Conservation (phyloP, 2,888 invertebrate genomes). For the Sipha maydis region DNA sequence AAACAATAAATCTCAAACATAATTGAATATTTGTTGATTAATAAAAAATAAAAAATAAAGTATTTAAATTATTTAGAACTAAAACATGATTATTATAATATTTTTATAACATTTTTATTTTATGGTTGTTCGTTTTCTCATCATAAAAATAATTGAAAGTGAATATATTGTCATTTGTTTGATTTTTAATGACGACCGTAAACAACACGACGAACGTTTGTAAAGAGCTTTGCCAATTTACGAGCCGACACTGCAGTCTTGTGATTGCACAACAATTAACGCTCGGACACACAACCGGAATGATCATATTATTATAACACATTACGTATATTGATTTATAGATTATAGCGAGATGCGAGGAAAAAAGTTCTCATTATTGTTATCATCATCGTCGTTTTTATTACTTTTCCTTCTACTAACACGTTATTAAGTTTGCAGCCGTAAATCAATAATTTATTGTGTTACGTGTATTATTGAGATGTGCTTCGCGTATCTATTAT, state of each 20-base stretch:
- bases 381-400: neutral
- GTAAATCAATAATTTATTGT: conserved; percentile 30
- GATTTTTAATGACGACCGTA: neutral
- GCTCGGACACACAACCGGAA: neutral
- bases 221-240: neutral
- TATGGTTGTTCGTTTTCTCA: neutral
- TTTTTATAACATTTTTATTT: too few relatives aligned
- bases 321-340: conserved; percentile 37
- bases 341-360: conserved; percentile 7
- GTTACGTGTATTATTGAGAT: conserved; percentile 1
- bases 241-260: neutral
- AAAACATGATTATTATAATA: too few relatives aligned
- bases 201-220: neutral
- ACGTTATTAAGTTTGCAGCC: neutral
- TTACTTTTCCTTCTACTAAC: neutral
- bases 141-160: neutral
- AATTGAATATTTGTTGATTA: too few relatives aligned
- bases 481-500: neutral
- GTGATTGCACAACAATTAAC: conserved; percentile 39
- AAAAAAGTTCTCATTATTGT: conserved; percentile 31
- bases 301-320: conserved; percentile 17
- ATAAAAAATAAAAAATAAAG: too few relatives aligned
- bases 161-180: neutral
- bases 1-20: too few relatives aligned
- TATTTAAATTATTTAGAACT: too few relatives aligned